A percentile compares a stretch with the other conserved stretches of the same genome.
Evolutionary conservation across 2,888 invertebrate species (phyloP).

Genomic region (Crematogaster levior): DNA sequence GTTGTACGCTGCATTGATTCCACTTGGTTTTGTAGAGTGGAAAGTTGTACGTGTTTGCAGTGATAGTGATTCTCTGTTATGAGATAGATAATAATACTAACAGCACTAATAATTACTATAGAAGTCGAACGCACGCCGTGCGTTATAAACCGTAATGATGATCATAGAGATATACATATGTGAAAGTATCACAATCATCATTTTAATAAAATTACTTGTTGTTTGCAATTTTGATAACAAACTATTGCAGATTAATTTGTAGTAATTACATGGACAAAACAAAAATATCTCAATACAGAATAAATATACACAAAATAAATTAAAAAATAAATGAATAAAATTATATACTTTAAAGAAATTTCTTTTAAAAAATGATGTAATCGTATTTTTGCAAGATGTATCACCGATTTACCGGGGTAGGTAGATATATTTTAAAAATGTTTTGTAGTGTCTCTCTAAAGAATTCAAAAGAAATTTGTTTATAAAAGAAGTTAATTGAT

Average conservation of each 20-base stretch:
- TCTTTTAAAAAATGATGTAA: not conserved
- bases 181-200: too few relatives aligned
- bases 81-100: conserved; percentile 18
- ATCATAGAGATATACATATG: not conserved
- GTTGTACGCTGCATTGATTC: not conserved
- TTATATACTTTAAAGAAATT: not conserved
- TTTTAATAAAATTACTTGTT: too few relatives aligned
- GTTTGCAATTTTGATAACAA: not conserved
- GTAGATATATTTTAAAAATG: not conserved
- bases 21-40: not conserved
- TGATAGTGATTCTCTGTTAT: not conserved
- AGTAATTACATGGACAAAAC: not conserved
- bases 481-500: not conserved
- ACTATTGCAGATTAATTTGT: not conserved
- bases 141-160: conserved; percentile 12
- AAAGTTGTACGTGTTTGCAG: conserved; percentile 3
- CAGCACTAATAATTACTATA: conserved; percentile 21
- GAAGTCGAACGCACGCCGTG: not conserved
- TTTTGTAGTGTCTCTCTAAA: not conserved
- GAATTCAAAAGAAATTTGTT: not conserved
- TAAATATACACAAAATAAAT: not conserved
- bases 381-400: not conserved
- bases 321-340: not conserved
- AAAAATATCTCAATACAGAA: not conserved
- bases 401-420: not conserved